A percentile compares a stretch with the other conserved stretches of the same genome.
These are phyloP conservation scores for Knipowitschia caucasica DNA, from an alignment of 2,797 vertebrate species.

Conservation along the genomic window DNA sequence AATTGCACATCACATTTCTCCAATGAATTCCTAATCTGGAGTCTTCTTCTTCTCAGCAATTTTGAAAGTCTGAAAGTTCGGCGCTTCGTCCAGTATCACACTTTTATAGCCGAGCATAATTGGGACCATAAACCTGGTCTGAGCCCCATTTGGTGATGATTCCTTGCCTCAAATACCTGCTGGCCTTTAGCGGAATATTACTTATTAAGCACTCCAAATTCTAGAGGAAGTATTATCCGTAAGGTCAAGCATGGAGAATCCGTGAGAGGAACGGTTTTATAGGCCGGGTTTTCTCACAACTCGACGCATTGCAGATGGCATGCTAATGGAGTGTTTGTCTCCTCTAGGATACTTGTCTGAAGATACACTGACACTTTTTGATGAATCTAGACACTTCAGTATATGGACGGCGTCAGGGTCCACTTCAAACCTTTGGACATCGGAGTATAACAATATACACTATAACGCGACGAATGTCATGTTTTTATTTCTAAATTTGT, in stretches of 20 bases:
- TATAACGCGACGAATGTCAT: too few species aligned
- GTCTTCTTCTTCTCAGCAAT: slow-evolving; percentile 51
- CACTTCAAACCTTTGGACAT: too few species aligned
- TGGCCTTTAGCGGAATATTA: slow-evolving; percentile 77
- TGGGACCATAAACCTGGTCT: slow-evolving; percentile 73
- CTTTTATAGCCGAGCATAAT: slow-evolving; percentile 68
- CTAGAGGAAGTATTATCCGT: slow-evolving; percentile 72
- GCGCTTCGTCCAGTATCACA: slow-evolving; percentile 49
- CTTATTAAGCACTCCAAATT: slow-evolving; percentile 74
- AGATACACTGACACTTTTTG: not conserved
- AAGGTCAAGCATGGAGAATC: slow-evolving; percentile 78
- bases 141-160: slow-evolving; percentile 71
- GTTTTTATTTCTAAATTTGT: too few species aligned
- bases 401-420: too few species aligned
- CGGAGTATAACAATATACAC: too few species aligned
- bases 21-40: slow-evolving; percentile 57
- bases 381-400: not conserved
- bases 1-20: slow-evolving; percentile 61
- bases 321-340: slow-evolving; percentile 62
- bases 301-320: slow-evolving; percentile 58
- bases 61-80: slow-evolving; percentile 62
- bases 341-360: slow-evolving; percentile 11
- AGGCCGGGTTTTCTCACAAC: slow-evolving; percentile 59
- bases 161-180: slow-evolving; percentile 69
- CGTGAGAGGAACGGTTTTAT: slow-evolving; percentile 68